Percentiles rank a stretch among this genome's conserved stretches.
phyloP scores from a whole-genome alignment of 1,140 invertebrate genomes.

The Ceratina japonica region DNA sequence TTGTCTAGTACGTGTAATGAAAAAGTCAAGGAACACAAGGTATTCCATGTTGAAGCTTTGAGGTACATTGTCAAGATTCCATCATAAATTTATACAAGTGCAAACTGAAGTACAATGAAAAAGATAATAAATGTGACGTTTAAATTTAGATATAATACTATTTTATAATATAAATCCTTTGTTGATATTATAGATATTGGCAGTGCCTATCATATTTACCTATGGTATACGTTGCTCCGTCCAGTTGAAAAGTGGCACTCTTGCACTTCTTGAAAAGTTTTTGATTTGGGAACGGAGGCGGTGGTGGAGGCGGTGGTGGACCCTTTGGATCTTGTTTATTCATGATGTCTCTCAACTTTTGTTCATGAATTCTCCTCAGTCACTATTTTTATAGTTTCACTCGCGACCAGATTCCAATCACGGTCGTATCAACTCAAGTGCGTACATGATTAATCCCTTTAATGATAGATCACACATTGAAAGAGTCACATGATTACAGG shows the following conservation, averaged over 20 bases:
- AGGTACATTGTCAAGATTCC: too few species aligned
- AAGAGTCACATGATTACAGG: too few species aligned
- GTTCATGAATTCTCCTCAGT: conserved; percentile 29
- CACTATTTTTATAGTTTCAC: conserved; percentile 9
- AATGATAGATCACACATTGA: too few species aligned
- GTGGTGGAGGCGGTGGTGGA: conserved; percentile 57
- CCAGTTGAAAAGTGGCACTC: conserved; percentile 88
- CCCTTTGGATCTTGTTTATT: conserved; percentile 43
- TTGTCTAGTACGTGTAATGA: too few species aligned
- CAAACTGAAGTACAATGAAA: neutral
- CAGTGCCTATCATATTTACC: conserved; percentile 81
- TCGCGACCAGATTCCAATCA: neutral
- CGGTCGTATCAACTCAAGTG: neutral
- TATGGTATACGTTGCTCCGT: conserved; percentile 88
- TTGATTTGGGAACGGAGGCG: conserved; percentile 60
- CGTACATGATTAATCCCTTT: neutral
- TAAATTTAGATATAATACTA: neutral
- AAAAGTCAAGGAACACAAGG: too few species aligned
- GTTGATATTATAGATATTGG: neutral
- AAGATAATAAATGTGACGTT: neutral
- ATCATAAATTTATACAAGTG: too few species aligned
- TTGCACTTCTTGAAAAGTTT: conserved; percentile 88
- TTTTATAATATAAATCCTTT: neutral
- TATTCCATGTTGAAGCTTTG: too few species aligned
- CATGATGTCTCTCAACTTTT: conserved; percentile 37